Conservation (phyloP, 2,113 vertebrate species). For the Forbesichthys agassizii region DNA sequence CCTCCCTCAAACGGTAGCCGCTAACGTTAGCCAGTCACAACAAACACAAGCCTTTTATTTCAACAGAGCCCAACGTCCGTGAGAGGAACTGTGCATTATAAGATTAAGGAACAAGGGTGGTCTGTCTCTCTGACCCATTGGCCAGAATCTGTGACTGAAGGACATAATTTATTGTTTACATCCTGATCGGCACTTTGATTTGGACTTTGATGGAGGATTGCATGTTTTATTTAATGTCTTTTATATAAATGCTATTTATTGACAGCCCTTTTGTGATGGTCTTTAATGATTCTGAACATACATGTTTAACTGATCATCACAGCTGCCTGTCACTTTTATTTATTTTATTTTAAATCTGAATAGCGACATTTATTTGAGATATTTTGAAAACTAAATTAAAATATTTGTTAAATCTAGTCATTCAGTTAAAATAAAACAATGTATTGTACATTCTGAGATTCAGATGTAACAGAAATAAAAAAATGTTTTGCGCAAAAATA, state of each 20-base stretch:
- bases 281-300: constrained; percentile 4
- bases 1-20: constrained; percentile 20
- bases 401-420: neutral
- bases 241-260: constrained; percentile 25
- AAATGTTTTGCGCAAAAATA: neutral
- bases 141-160: constrained; percentile 26
- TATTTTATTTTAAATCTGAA: too few species aligned
- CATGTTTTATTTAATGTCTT: constrained; percentile 41
- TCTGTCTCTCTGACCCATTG: neutral
- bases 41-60: neutral
- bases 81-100: constrained; percentile 19
- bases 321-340: neutral
- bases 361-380: neutral
- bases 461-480: too few species aligned
- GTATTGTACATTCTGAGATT: too few species aligned
- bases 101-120: neutral
- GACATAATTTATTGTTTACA: constrained; percentile 31
- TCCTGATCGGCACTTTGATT: constrained; percentile 45
- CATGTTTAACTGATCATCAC: neutral
- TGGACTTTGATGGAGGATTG: constrained; percentile 34
- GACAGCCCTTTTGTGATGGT: constrained; percentile 13
- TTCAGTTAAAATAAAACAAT: neutral
- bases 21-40: too few species aligned
- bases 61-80: neutral
- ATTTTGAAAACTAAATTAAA: neutral